Percentiles rank a stretch among this genome's conserved stretches.
These are phyloP conservation scores for Eilema caniola DNA, from an alignment of 2,888 invertebrate species.

Conservation along the genomic window DNA sequence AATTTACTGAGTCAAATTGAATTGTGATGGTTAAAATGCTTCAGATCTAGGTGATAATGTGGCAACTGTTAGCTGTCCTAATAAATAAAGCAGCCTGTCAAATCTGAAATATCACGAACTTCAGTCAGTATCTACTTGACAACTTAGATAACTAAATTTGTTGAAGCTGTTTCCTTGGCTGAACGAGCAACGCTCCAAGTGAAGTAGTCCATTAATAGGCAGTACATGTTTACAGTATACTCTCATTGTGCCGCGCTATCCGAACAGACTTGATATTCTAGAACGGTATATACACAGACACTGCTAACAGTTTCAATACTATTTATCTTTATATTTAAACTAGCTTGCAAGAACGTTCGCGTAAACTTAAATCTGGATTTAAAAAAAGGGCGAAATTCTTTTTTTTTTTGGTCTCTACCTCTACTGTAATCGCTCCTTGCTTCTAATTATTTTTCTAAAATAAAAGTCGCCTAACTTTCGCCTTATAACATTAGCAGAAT, in stretches of 20 bases:
- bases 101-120: too few species aligned
- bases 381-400: too few species aligned
- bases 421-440: neutral
- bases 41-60: too few species aligned
- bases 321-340: neutral
- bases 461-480: neutral
- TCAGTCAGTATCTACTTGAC: neutral
- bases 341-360: neutral
- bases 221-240: constrained; percentile 31
- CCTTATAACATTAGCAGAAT: neutral
- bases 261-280: neutral
- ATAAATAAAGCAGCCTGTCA: too few species aligned
- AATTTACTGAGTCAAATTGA: too few species aligned
- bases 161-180: neutral
- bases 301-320: neutral
- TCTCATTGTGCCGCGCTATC: neutral
- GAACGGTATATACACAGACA: neutral
- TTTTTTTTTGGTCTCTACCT: neutral
- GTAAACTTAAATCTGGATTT: neutral
- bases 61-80: too few species aligned
- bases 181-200: neutral
- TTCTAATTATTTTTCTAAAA: neutral
- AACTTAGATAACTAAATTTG: neutral
- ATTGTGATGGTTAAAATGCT: too few species aligned
- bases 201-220: constrained; percentile 34